Evolutionary conservation across 30 jellyfish, hydroid and myxozoan genomes (phyloP).

Genomic region (Aurelia coerulea): DNA sequence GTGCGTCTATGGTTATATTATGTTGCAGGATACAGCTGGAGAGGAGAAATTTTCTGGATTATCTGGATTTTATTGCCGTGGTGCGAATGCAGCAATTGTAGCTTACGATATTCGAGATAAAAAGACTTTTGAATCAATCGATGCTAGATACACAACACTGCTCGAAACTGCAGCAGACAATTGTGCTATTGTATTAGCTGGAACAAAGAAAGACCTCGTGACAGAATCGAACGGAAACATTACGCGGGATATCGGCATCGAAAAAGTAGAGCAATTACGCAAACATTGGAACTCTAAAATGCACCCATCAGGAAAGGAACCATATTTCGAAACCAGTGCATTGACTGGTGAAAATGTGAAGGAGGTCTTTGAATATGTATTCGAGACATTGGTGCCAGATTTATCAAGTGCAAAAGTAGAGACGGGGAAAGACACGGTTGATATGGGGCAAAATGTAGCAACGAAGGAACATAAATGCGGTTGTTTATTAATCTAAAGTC

Average conservation of each 20-base stretch:
- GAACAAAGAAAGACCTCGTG: slow-evolving; percentile 87
- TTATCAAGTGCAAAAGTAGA: background rate
- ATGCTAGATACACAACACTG: slow-evolving; percentile 53
- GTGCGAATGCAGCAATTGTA: slow-evolving; percentile 94
- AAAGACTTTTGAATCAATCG: slow-evolving; percentile 65
- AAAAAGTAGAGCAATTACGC: slow-evolving; percentile 59
- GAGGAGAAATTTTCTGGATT: slow-evolving; percentile 92
- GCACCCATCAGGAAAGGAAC: slow-evolving; percentile 73
- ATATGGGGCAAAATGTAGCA: background rate
- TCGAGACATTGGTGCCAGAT: slow-evolving; percentile 77
- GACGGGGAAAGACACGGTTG: slow-evolving; percentile 23
- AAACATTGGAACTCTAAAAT: slow-evolving; percentile 61
- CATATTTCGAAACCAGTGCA: slow-evolving; percentile 93
- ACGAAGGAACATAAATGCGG: background rate
- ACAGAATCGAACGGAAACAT: slow-evolving; percentile 54
- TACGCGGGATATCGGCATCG: slow-evolving; percentile 58
- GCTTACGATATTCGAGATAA: slow-evolving; percentile 73
- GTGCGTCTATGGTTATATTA: background rate
- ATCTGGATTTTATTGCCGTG: slow-evolving; percentile 88
- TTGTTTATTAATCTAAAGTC: background rate
- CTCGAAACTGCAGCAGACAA: slow-evolving; percentile 83
- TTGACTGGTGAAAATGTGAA: slow-evolving; percentile 63
- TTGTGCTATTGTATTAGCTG: slow-evolving; percentile 86
- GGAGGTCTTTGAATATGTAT: slow-evolving; percentile 73
- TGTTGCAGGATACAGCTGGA: slow-evolving; percentile 92